Percentiles rank a stretch among this genome's conserved stretches.
These are phyloP conservation scores for Tragelaphus strepsiceros DNA, from an alignment of 2,113 vertebrate species.

Conservation along the genomic window DNA sequence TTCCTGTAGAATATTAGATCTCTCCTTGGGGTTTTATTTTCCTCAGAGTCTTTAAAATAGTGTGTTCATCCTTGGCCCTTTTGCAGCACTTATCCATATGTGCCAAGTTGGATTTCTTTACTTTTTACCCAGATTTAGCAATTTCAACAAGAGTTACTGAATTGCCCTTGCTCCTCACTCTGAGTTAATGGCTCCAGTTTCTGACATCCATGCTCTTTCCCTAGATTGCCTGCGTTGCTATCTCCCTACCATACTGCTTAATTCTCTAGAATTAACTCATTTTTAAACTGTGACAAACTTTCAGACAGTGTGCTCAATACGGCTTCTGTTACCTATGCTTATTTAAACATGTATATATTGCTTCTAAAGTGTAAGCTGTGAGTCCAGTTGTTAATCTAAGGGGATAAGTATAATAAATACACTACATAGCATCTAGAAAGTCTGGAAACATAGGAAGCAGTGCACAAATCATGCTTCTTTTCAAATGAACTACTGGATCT, in stretches of 20 bases:
- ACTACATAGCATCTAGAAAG: background rate
- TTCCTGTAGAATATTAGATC: background rate
- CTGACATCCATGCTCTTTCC: background rate
- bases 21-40: background rate
- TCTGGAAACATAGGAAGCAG: background rate
- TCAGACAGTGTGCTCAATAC: background rate
- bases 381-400: background rate
- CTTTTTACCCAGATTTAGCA: background rate
- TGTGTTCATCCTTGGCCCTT: background rate
- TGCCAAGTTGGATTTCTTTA: background rate
- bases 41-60: background rate
- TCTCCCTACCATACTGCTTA: background rate
- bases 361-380: background rate
- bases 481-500: background rate
- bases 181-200: background rate
- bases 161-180: background rate
- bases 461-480: background rate
- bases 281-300: background rate
- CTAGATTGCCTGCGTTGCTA: fast-evolving
- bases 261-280: background rate
- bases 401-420: background rate
- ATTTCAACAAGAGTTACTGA: background rate
- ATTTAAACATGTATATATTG: background rate
- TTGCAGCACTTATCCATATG: background rate
- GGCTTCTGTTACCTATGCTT: background rate